phyloP scores from a whole-genome alignment of 2,113 vertebrate genomes.

The Heterotis niloticus region DNA sequence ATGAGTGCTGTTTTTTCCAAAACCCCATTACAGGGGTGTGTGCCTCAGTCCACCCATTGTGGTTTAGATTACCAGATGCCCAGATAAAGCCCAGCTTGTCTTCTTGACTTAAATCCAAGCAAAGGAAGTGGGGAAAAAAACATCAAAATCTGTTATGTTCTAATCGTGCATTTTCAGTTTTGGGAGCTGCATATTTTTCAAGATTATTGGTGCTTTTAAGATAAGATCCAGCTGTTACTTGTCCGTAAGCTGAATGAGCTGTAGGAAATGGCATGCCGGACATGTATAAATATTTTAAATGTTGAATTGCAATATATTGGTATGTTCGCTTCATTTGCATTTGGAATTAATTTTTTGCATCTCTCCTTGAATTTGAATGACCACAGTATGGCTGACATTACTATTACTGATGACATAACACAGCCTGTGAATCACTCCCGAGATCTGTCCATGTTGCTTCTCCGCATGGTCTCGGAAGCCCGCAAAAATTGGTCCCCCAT shows the following conservation, averaged over 20 bases:
- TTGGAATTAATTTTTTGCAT: neutral
- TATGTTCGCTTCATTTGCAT: slow-evolving; percentile 6
- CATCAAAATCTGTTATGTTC: neutral
- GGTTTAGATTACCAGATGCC: too few species aligned
- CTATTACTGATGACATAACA: neutral
- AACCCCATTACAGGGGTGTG: too few species aligned
- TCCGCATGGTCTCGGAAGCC: neutral
- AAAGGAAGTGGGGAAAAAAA: neutral
- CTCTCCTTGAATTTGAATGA: slow-evolving; percentile 2
- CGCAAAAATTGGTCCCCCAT: neutral
- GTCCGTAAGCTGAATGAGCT: neutral
- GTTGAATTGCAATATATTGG: neutral
- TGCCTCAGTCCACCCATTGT: too few species aligned
- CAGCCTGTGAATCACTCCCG: slow-evolving; percentile 7
- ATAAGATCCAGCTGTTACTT: neutral
- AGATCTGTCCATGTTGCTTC: neutral
- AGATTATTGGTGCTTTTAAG: neutral
- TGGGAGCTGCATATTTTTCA: neutral
- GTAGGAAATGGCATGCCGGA: neutral
- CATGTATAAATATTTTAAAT: slow-evolving; percentile 16
- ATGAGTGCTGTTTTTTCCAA: neutral
- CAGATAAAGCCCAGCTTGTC: too few species aligned
- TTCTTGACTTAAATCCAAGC: neutral
- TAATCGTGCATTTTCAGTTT: neutral
- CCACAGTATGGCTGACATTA: slow-evolving; percentile 1